Conservation (phyloP, 1,140 invertebrate genomes). For the Cylas formicarius region DNA sequence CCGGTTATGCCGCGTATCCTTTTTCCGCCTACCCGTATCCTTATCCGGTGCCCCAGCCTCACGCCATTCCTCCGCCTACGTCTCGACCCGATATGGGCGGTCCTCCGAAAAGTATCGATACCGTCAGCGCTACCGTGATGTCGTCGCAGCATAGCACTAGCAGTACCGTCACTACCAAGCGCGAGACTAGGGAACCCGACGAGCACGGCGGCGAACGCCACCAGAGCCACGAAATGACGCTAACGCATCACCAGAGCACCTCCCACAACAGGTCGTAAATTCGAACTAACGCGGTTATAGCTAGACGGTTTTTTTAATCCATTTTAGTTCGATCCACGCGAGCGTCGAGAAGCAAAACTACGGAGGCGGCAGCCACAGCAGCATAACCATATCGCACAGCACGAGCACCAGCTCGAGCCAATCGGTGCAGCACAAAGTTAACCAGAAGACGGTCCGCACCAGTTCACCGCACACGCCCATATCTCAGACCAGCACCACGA, state of each 20-base stretch:
- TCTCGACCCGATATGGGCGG: constrained; percentile 37
- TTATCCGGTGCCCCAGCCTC: constrained; percentile 62
- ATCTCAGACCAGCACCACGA: constrained; percentile 34
- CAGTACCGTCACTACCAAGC: constrained; percentile 48
- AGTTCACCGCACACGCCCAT: constrained; percentile 48
- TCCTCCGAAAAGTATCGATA: constrained; percentile 48
- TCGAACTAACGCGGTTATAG: neutral
- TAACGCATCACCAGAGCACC: constrained; percentile 55
- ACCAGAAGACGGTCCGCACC: constrained; percentile 42
- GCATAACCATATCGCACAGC: constrained; percentile 57
- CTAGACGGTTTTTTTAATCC: neutral
- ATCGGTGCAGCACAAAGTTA: constrained; percentile 44
- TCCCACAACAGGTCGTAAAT: constrained; percentile 49
- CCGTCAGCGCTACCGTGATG: constrained; percentile 58
- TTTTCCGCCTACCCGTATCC: constrained; percentile 58
- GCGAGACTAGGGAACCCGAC: constrained; percentile 49
- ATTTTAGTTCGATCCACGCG: constrained; percentile 48
- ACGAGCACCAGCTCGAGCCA: constrained; percentile 55
- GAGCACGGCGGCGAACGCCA: constrained; percentile 45
- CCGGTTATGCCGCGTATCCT: constrained; percentile 40
- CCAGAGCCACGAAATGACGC: constrained; percentile 52
- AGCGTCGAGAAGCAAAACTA: constrained; percentile 52
- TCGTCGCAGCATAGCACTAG: constrained; percentile 59
- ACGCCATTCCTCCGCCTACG: constrained; percentile 63
- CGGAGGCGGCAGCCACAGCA: constrained; percentile 49